Conservation (phyloP, 1,140 invertebrate genomes). For the Monochamus saltuarius region DNA sequence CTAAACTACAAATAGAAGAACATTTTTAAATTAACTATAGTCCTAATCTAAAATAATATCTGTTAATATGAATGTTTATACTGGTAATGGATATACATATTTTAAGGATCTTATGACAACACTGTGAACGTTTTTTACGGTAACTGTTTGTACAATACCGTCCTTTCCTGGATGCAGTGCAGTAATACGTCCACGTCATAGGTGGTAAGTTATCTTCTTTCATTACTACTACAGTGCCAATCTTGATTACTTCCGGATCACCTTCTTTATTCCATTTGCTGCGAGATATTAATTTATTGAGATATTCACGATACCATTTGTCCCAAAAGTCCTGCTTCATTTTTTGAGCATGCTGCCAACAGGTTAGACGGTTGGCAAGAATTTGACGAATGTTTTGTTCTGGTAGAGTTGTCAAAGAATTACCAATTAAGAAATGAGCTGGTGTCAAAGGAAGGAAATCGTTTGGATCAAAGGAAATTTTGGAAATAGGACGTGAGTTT, state of each 20-base stretch:
- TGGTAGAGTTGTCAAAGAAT: conserved; percentile 23
- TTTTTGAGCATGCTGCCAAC: conserved; percentile 36
- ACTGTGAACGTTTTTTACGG: conserved; percentile 26
- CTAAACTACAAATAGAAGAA: neutral
- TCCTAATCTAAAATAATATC: neutral
- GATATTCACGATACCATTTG: conserved; percentile 46
- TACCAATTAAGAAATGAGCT: conserved; percentile 49
- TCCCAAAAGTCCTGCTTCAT: conserved; percentile 43
- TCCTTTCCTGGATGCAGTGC: conserved; percentile 36
- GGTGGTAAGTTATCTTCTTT: conserved; percentile 27
- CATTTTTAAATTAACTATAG: too few relatives aligned
- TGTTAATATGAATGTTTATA: neutral
- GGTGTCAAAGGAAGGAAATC: conserved; percentile 40
- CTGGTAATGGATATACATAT: conserved; percentile 16
- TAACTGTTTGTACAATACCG: conserved; percentile 27
- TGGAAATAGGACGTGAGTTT: conserved; percentile 42
- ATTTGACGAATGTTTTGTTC: conserved; percentile 9
- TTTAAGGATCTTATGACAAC: conserved; percentile 6
- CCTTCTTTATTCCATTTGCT: conserved; percentile 36
- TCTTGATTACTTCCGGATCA: conserved; percentile 17
- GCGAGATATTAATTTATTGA: conserved; percentile 35
- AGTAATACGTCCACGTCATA: conserved; percentile 33
- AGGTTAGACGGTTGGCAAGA: conserved; percentile 25
- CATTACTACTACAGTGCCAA: conserved; percentile 9
- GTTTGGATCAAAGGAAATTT: conserved; percentile 35